Evolutionary conservation across 2,113 vertebrate species (phyloP).

Genomic region (Poeciliopsis retropinna): DNA sequence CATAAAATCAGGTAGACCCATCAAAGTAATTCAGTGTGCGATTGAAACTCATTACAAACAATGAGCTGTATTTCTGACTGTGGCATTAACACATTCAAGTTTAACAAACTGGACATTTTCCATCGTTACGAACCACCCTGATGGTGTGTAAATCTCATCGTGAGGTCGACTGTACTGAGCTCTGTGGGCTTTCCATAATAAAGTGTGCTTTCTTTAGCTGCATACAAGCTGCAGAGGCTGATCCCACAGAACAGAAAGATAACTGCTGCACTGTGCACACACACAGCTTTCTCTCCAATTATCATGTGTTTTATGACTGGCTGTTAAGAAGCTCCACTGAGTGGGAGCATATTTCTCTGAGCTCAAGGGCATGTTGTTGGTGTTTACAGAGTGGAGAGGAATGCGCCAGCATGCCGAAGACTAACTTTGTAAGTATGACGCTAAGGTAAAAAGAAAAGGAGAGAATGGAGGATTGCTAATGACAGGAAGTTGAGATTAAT

Average conservation of each 20-base stretch:
- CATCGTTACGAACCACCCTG: neutral
- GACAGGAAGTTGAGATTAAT: slow-evolving; percentile 45
- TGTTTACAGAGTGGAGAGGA: slow-evolving; percentile 5
- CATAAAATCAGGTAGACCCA: neutral
- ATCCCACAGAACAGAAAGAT: slow-evolving; percentile 7
- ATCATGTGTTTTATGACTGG: slow-evolving; percentile 32
- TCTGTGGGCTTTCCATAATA: slow-evolving; percentile 16
- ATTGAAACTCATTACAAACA: slow-evolving; percentile 22
- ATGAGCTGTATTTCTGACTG: neutral
- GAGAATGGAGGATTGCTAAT: slow-evolving; percentile 32
- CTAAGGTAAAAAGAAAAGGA: slow-evolving; percentile 26
- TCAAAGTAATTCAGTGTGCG: slow-evolving; percentile 7
- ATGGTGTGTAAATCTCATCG: neutral
- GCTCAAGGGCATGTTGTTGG: slow-evolving; percentile 28
- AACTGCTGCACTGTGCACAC: slow-evolving; percentile 20
- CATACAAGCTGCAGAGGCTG: neutral
- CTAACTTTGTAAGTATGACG: slow-evolving; percentile 25
- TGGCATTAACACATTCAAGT: neutral
- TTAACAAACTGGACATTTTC: slow-evolving; percentile 6
- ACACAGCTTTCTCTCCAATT: slow-evolving; percentile 30
- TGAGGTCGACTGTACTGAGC: neutral
- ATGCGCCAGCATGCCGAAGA: slow-evolving; percentile 10
- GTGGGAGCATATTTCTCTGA: slow-evolving; percentile 10
- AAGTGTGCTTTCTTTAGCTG: slow-evolving; percentile 10
- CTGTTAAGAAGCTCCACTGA: slow-evolving; percentile 4